Conservation (phyloP, 2,113 vertebrate genomes). For the Zosterops lateralis region DNA sequence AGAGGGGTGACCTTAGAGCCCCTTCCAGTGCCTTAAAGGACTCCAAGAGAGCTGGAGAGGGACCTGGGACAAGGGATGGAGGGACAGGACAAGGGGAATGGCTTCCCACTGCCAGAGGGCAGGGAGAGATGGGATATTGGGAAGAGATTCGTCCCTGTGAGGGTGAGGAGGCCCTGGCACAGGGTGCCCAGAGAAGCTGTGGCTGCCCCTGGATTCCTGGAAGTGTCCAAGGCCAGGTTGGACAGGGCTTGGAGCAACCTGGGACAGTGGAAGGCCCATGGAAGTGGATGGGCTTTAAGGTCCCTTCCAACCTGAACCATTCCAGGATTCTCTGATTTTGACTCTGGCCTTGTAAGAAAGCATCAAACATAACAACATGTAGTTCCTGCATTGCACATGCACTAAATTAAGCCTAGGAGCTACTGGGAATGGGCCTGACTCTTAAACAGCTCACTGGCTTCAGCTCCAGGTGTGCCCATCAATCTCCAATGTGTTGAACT, state of each 20-base stretch:
- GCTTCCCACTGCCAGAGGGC: not conserved
- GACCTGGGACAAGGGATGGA: not conserved
- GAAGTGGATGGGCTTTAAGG: not conserved
- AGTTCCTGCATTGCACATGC: accelerated
- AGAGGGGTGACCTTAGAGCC: accelerated
- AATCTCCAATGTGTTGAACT: not conserved
- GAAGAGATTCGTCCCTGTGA: accelerated
- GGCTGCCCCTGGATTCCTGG: not conserved
- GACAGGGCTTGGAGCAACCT: accelerated
- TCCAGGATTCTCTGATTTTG: not conserved
- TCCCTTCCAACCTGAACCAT: not conserved
- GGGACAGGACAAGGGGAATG: no score
- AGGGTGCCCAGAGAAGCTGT: not conserved
- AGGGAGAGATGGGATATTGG: accelerated
- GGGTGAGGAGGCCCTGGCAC: accelerated
- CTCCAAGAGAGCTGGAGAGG: not conserved
- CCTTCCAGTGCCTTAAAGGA: not conserved
- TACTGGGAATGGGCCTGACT: not conserved
- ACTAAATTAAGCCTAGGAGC: not conserved
- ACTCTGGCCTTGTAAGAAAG: not conserved
- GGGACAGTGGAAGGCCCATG: not conserved
- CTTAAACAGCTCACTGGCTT: not conserved
- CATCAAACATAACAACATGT: not conserved
- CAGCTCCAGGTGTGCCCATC: not conserved
- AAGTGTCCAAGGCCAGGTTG: accelerated